Base-by-base conservation (phyloP, 2,888 invertebrate genomes). In the Cataglyphis livida region DNA sequence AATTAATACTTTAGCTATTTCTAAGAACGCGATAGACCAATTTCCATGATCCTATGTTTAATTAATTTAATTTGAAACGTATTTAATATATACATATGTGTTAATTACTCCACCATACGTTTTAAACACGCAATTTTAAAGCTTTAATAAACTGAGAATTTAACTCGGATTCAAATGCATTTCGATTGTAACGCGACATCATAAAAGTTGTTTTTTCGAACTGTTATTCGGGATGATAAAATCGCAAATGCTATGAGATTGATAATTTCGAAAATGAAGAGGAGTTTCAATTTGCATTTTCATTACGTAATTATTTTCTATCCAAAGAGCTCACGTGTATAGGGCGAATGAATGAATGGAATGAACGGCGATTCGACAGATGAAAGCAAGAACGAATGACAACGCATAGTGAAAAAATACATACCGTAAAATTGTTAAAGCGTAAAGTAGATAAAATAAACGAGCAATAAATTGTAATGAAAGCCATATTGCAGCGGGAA, bases 381-480 rank as follows among this genome's bases (percentile, higher is more conserved):
- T 44, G 64, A 66, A 25, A 75, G 54, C 82, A 74, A 75, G 74
- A 59, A 41, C n/a, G 64, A 76, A 48, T 76, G 76, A 59, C 57
- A 57, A 41, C 64, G 51, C 44, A 15, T 44, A 70, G n/a, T 44
- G 57, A 51, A 61, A 28, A 38, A 74, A 66, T 41, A 48, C 44
- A 51, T 71, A 44, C 81, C 59, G 51, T 64, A 25, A 78, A 71
- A 62, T 85, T 85, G 84, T 84, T 78, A 74, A 85, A 81, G 78
- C 65, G 28, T 70, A 61, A 71, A 68, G 32, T 65, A 81, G 82
- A 74, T 71, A 85, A 51, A 51, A 85, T 84, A 85, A 85, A 85
- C 44, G 59, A 84, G 81, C 85, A 84, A 84, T 85, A 81, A 85
- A 76, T 48, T 83, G 54, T 76, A 61, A 28, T 54, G 51, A 41